Evolutionary conservation across 2,888 invertebrate species (phyloP).

Genomic region (Arctia plantaginis): DNA sequence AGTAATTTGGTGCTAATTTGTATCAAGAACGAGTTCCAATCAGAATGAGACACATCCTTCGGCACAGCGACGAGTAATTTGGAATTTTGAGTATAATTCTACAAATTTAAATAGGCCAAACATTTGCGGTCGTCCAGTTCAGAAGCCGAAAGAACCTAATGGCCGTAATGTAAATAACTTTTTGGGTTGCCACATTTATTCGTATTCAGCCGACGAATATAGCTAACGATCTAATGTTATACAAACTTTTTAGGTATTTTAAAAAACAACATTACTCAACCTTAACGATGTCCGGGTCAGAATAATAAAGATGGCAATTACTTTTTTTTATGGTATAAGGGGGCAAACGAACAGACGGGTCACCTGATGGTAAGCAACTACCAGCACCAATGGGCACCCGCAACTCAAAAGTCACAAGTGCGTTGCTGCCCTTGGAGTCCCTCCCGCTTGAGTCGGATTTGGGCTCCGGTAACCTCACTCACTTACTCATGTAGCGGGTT

Average conservation of each 20-base stretch:
- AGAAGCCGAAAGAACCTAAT: conserved; percentile 32
- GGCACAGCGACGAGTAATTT: conserved; percentile 7
- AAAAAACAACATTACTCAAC: background rate
- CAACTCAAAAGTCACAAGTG: too few species aligned
- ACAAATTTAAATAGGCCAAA: conserved; percentile 28
- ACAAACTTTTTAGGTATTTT: conserved; percentile 3
- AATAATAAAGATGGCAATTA: background rate
- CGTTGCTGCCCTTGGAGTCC: too few species aligned
- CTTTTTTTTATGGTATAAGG: too few species aligned
- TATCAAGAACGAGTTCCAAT: conserved; percentile 6
- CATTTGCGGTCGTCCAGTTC: conserved; percentile 26
- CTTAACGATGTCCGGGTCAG: background rate
- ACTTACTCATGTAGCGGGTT: background rate
- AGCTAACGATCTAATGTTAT: conserved; percentile 28
- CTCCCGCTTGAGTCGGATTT: too few species aligned
- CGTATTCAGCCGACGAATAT: conserved; percentile 15
- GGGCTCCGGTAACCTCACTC: too few species aligned
- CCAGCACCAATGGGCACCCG: too few species aligned
- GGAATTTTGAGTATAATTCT: conserved; percentile 24
- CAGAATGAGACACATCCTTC: background rate
- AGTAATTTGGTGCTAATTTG: conserved; percentile 12
- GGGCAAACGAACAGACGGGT: too few species aligned
- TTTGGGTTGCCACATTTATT: conserved; percentile 28
- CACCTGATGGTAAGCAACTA: too few species aligned
- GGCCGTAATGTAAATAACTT: conserved; percentile 35